These are phyloP conservation scores for Quadroppia sp. DNA, from an alignment of 2,888 invertebrate species.

Conservation along the genomic window DNA sequence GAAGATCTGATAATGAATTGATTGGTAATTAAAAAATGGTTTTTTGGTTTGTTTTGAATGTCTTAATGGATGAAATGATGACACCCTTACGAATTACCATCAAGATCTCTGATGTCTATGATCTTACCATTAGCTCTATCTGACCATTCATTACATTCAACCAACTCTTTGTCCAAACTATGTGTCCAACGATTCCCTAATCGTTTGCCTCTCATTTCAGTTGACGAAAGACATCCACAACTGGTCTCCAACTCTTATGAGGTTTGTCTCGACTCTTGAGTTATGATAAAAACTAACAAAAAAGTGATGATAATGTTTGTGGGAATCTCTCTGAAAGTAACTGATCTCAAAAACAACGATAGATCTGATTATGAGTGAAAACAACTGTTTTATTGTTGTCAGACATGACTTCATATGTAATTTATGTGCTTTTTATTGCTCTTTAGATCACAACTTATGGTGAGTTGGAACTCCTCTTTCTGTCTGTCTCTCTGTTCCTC, in stretches of 20 bases:
- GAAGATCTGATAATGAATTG: too few species aligned
- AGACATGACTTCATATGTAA: too few species aligned
- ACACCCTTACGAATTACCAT: conserved; percentile 11
- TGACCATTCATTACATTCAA: conserved; percentile 7
- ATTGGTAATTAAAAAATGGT: not conserved
- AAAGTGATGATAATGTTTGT: not conserved
- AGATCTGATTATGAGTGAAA: not conserved
- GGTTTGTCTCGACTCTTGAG: not conserved
- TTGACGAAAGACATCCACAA: too few species aligned
- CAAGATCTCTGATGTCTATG: conserved; percentile 34
- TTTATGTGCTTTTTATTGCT: not conserved
- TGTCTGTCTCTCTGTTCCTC: not conserved
- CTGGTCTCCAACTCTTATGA: too few species aligned
- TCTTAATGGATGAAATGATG: conserved; percentile 13
- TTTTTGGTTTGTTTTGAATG: not conserved
- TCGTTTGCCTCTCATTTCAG: not conserved
- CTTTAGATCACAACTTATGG: not conserved
- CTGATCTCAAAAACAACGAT: not conserved
- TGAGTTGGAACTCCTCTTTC: not conserved
- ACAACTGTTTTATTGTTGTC: not conserved
- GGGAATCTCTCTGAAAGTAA: conserved; percentile 33
- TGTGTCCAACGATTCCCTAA: not conserved
- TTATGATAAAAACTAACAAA: not conserved
- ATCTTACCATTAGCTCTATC: conserved; percentile 34
- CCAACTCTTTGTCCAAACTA: not conserved